Evolutionary conservation across 2,888 invertebrate species (phyloP), one percentile per base, ranked within the genome.

Genomic region (Dyspetes luteomarginatus): DNA sequence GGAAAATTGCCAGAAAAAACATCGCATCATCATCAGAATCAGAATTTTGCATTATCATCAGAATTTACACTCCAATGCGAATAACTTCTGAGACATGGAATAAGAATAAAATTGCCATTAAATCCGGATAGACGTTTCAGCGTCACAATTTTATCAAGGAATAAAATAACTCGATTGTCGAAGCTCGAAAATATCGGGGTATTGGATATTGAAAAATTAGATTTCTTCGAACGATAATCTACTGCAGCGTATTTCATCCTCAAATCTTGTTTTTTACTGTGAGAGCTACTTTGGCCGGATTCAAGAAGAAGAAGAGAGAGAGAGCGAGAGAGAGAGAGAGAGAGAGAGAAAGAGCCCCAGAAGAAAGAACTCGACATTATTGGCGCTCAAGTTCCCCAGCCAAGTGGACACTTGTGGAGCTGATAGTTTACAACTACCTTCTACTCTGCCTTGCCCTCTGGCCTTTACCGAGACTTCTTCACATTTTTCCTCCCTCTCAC

Each of bases 381-480:
- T 82, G 82, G 78, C 41, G 67, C 56, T 74, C 74, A 56, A 78
- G 67, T 67, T 78, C 81, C 69, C 58, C 52, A 52, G 62, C 58
- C 79, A 69, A 83, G 81, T 77, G 83, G 79, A 83, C 83, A 83
- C 83, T 83, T 83, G 83, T 83, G 82, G 83, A 81, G 75, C 83
- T 60, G 65, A 82, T 79, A 65, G 78, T 79, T 83, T 82, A 82
- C 82, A 82, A 71, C 78, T 62, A 78, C 69, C 71, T 58, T 43
- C 72, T 48, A n/a, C n/a, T n/a, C 52, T 50, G 19, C 24, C 52
- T 22, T 30, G 72, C 24, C 28, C 67, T 36, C 58, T 17, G 41
- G 41, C 24, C 43, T 55, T 43, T 41, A 52, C 30, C 65, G 60
- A 36, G 50, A 24, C 45, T 12, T 36, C 60, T 24, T 43, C 19